These are phyloP conservation scores for Drosophila obscura DNA, from an alignment of 1,140 invertebrate species.

Conservation along the genomic window DNA sequence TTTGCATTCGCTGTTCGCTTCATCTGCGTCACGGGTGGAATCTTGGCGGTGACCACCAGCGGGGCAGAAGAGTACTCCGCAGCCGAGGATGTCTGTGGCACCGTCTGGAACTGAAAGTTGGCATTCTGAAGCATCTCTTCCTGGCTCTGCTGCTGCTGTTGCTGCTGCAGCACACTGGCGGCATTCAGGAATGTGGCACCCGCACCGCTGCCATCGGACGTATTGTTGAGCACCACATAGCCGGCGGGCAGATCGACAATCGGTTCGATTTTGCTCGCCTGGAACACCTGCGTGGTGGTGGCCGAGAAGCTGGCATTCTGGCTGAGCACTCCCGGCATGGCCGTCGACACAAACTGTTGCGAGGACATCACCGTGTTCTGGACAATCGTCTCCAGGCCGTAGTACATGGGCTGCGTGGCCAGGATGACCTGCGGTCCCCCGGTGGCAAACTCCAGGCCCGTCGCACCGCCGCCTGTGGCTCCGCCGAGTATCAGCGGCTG, in stretches of 20 bases:
- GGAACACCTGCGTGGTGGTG: conserved; percentile 89
- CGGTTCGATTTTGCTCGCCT: conserved; percentile 92
- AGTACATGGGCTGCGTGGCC: conserved; percentile 90
- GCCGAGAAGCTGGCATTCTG: conserved; percentile 91
- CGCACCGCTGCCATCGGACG: conserved; percentile 52
- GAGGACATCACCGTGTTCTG: conserved; percentile 94
- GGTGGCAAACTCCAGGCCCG: conserved; percentile 87
- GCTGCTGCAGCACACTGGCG: conserved; percentile 68
- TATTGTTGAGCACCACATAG: conserved; percentile 89
- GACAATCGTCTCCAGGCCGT: conserved; percentile 92
- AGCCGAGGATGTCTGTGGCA: conserved; percentile 27
- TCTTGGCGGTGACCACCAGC: conserved; percentile 64
- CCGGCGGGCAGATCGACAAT: conserved; percentile 89
- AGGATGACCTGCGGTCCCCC: conserved; percentile 89
- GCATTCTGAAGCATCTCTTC: conserved; percentile 68
- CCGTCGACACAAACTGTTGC: conserved; percentile 91
- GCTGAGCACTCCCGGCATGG: conserved; percentile 90
- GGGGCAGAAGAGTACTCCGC: conserved; percentile 56
- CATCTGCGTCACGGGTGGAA: conserved; percentile 68
- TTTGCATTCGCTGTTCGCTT: conserved; percentile 45
- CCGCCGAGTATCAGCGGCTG: conserved; percentile 70
- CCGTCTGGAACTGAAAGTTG: conserved; percentile 63
- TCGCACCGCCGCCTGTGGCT: conserved; percentile 18
- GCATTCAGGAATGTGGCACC: conserved; percentile 57
- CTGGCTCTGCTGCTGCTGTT: conserved; percentile 37